A percentile compares a stretch with the other conserved stretches of the same genome.
Evolutionary conservation across 92 coral and sea anemone species (phyloP).

Genomic region (Micromussa lordhowensis): DNA sequence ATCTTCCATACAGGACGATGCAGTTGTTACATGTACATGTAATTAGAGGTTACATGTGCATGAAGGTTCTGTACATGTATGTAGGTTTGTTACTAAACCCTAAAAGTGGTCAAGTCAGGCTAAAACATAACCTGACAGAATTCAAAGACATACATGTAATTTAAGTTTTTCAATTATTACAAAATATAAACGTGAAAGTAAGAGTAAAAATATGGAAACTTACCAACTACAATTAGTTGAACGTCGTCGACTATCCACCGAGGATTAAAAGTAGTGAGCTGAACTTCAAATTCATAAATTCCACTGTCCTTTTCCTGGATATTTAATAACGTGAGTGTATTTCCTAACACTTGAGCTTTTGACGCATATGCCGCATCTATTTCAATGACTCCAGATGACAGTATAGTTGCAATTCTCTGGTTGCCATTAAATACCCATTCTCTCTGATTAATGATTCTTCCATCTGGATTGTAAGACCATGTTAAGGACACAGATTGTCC

Average conservation of each 20-base stretch:
- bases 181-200: no score
- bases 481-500: not conserved
- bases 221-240: slow-evolving; percentile 8
- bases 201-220: not conserved
- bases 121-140: no score
- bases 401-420: not conserved
- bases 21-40: no score
- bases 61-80: no score
- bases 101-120: no score
- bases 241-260: not conserved
- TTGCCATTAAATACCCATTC: not conserved
- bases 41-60: no score
- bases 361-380: not conserved
- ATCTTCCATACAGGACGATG: no score
- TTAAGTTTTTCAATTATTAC: no score
- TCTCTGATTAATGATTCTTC: not conserved
- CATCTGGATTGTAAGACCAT: not conserved
- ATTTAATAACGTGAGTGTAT: not conserved
- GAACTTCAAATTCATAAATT: not conserved
- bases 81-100: no score
- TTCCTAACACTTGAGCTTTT: not conserved
- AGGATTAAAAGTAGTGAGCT: not conserved
- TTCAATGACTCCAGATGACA: not conserved
- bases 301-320: not conserved
- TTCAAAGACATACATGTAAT: no score